Percentiles rank a stretch among this genome's conserved stretches.
Evolutionary conservation across 1,140 invertebrate species (phyloP).

Genomic region (Leptopilina boulardi): DNA sequence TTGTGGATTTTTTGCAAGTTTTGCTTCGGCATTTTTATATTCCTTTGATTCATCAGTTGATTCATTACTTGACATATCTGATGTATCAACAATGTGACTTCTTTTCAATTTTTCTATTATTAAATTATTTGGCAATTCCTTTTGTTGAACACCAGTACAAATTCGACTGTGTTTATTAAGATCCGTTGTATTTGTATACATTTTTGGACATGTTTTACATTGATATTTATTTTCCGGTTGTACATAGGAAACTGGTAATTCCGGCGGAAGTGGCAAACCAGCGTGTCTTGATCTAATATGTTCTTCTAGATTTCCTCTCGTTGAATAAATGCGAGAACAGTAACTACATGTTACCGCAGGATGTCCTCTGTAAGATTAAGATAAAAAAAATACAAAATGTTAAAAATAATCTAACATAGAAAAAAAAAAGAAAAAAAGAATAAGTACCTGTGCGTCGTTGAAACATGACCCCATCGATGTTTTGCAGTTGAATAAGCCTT

Average conservation of each 20-base stretch:
- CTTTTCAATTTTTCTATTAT: slow-evolving; percentile 52
- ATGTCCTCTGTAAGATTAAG: slow-evolving; percentile 68
- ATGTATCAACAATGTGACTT: slow-evolving; percentile 61
- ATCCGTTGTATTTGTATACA: slow-evolving; percentile 69
- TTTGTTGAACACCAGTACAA: slow-evolving; percentile 61
- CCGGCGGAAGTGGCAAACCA: slow-evolving; percentile 63
- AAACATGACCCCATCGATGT: slow-evolving; percentile 77
- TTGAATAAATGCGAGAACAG: slow-evolving; percentile 75
- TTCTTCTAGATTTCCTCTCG: slow-evolving; percentile 74
- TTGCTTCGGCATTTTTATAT: slow-evolving; percentile 70
- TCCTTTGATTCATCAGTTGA: slow-evolving; percentile 69
- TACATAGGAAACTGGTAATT: slow-evolving; percentile 58
- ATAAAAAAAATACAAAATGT: not conserved
- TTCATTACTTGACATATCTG: slow-evolving; percentile 67
- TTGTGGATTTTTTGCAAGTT: slow-evolving; percentile 73
- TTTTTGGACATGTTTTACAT: slow-evolving; percentile 70
- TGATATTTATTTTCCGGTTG: slow-evolving; percentile 67
- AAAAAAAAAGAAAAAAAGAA: not conserved
- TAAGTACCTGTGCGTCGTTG: slow-evolving; percentile 71
- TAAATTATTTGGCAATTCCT: slow-evolving; percentile 50
- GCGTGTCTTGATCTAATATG: slow-evolving; percentile 75
- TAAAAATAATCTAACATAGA: not conserved
- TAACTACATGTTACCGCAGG: slow-evolving; percentile 74
- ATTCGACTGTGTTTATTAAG: slow-evolving; percentile 69
- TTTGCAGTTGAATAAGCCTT: slow-evolving; percentile 77